These are phyloP conservation scores for Rhinoraja longicauda DNA, from an alignment of 2,797 vertebrate genomes.

Conservation along the genomic window DNA sequence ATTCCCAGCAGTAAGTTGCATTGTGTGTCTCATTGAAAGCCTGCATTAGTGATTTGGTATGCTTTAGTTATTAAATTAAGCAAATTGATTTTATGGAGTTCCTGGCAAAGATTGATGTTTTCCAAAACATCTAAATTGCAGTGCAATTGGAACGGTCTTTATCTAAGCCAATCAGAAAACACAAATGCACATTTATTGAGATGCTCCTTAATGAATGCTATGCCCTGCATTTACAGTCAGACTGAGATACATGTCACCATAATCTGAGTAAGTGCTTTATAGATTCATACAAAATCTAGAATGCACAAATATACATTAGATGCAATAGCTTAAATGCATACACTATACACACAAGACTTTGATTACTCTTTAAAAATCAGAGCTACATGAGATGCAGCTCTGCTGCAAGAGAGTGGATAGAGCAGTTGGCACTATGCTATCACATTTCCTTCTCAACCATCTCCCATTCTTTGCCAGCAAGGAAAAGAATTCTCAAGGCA, in stretches of 20 bases:
- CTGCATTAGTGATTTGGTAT: background rate
- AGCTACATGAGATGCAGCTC: background rate
- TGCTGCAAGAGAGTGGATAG: constrained; percentile 2
- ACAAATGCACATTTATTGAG: background rate
- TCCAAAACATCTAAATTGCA: background rate
- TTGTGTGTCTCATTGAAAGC: no score
- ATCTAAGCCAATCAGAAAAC: background rate
- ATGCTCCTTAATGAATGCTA: no score
- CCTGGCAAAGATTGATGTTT: background rate
- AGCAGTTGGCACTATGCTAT: background rate
- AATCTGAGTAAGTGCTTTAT: no score
- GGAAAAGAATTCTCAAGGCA: background rate
- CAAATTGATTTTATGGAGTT: background rate
- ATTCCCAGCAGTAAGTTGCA: background rate
- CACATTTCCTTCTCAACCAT: background rate
- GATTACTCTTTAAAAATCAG: background rate
- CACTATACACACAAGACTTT: background rate
- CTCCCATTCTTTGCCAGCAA: background rate
- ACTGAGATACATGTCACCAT: no score
- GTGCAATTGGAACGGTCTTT: background rate
- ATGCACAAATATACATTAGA: background rate
- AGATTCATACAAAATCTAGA: no score
- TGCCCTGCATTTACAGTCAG: no score
- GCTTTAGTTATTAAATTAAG: background rate
- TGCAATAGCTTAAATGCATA: background rate